phyloP scores from a whole-genome alignment of 2,113 vertebrate genomes.

The Ramphastos sulfuratus region DNA sequence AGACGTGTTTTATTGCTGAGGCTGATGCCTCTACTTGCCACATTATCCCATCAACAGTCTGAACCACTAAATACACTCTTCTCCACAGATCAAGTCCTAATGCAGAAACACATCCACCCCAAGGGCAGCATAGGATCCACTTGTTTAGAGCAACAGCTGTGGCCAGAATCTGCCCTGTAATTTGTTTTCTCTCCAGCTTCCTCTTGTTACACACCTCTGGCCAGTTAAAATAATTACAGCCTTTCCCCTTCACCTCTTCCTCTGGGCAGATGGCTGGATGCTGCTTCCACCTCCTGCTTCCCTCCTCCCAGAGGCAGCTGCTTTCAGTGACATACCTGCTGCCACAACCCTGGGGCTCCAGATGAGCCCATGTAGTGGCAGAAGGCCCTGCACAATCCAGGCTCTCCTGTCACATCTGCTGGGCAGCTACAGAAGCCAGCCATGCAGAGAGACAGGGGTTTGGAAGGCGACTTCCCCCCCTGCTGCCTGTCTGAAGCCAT shows the following conservation, averaged over 20 bases:
- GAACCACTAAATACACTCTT: neutral
- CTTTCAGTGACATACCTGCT: neutral
- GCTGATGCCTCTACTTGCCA: neutral
- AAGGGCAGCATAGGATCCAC: neutral
- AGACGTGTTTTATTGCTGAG: neutral
- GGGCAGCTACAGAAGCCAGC: neutral
- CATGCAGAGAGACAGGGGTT: neutral
- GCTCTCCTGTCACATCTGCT: neutral
- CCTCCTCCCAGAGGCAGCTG: neutral
- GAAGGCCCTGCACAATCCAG: neutral
- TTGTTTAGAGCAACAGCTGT: neutral
- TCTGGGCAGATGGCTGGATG: neutral
- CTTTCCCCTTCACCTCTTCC: neutral
- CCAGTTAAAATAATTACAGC: neutral
- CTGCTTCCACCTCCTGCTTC: neutral
- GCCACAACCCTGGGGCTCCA: neutral
- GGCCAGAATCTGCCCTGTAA: neutral
- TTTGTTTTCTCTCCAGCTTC: neutral
- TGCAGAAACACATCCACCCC: neutral
- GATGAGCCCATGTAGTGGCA: neutral
- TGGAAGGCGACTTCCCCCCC: rapidly evolving
- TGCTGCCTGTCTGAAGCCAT: neutral
- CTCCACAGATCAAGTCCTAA: neutral
- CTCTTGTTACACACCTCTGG: neutral
- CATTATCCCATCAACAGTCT: neutral